Conservation (phyloP, 2,113 vertebrate genomes). For the Picathartes gymnocephalus region DNA sequence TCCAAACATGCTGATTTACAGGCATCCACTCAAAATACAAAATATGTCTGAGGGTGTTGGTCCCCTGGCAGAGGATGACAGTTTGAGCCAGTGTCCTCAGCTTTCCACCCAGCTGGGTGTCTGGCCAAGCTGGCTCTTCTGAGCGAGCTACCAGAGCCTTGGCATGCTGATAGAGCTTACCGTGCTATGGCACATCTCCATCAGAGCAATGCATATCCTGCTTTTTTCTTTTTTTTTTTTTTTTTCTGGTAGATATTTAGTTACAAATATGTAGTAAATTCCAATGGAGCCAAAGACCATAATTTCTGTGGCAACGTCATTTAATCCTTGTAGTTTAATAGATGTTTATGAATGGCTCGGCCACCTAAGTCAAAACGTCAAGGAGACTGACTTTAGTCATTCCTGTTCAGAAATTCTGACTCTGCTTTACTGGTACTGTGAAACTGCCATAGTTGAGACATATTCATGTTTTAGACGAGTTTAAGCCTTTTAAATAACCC, state of each 20-base stretch:
- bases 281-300: not conserved
- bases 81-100: not conserved
- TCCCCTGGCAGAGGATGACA: not conserved
- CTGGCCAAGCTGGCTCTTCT: not conserved
- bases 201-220: not conserved
- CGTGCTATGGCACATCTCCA: not conserved
- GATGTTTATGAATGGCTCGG: not conserved
- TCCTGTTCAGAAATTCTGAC: not conserved
- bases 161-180: not conserved
- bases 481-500: not conserved
- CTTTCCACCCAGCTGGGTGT: not conserved
- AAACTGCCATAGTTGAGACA: not conserved
- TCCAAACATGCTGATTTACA: constrained; percentile 10
- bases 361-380: not conserved
- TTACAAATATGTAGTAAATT: not conserved
- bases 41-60: not conserved
- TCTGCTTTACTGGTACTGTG: not conserved
- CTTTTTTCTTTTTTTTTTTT: not conserved
- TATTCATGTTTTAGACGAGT: not conserved
- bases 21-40: not conserved
- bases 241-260: not conserved
- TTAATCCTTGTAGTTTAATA: not conserved
- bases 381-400: not conserved
- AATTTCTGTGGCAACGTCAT: not conserved
- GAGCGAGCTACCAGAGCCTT: accelerated